Evolutionary conservation across 1,140 invertebrate species (phyloP), one percentile per base, ranked within the genome.

Genomic region (Wasmannia auropunctata): DNA sequence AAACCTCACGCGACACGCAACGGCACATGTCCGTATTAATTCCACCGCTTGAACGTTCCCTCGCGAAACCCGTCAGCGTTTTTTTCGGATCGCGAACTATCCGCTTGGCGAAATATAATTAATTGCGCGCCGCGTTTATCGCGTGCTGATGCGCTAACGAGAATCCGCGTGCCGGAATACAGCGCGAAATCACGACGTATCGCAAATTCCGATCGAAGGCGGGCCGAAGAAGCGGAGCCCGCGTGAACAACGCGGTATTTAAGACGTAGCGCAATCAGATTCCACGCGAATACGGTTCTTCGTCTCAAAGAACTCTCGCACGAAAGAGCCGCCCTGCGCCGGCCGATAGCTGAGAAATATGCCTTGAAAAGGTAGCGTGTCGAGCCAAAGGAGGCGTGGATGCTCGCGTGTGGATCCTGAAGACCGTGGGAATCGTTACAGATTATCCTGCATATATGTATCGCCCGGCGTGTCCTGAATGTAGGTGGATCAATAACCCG

Each of bases 361-460:
- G 81, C 40, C 69, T 86, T 72, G 84, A 86, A 88, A 86, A 76
- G 74, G 34, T 89, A 22, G 87, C 76, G 76, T 83, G 88, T 67
- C 65, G 70, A 75, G 62, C 10, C 22, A n/a, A 40, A n/a, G n/a
- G 37, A 65, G 46, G 49, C 70, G 62, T 62, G 69, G 69, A 81
- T 25, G 70, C 46, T 89, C 70, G 87, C 84, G 87, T 89, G 88
- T 86, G 69, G 70, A 89, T 86, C 76, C 67, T 54, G 46, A 86
- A 88, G 76, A 89, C 63, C 88, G 88, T 89, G 88, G 88, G 88
- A 89, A 63, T 77, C 60, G 63, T 6, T 37, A 19, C 28, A 46
- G 87, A 89, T 86, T 88, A 65, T 77, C 34, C 67, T 40, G 16
- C 56, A 37, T 43, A 46, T 43, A 25, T 74, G 67, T 60, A 81